Percentiles rank a stretch among this genome's conserved stretches.
phyloP scores from a whole-genome alignment of 2,113 vertebrate species.

The human (Homo sapiens) region GRCh38 chr16:64523501-64524000 shows the following conservation, averaged over 20 bases:
- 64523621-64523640: background rate
- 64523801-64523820: background rate
- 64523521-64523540: background rate
- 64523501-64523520: background rate
- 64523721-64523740: conserved; percentile 62
- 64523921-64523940: background rate
- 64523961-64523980: conserved; percentile 39
- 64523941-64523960: background rate
- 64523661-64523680: conserved; percentile 68
- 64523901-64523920: background rate
- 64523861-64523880: conserved; percentile 24
- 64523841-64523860: conserved; percentile 7
- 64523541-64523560: background rate
- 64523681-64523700: conserved; percentile 69
- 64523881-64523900: background rate
- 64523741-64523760: conserved; percentile 46
- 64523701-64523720: conserved; percentile 68
- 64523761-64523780: conserved; percentile 44
- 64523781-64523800: conserved; percentile 62
- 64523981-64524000: conserved; percentile 3
- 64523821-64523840: conserved; percentile 51
- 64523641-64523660: background rate
- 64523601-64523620: conserved; percentile 3
- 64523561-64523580: background rate
- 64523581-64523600: background rate